phyloP scores from a whole-genome alignment of 2,113 vertebrate species.

The Anseranas semipalmata region DNA sequence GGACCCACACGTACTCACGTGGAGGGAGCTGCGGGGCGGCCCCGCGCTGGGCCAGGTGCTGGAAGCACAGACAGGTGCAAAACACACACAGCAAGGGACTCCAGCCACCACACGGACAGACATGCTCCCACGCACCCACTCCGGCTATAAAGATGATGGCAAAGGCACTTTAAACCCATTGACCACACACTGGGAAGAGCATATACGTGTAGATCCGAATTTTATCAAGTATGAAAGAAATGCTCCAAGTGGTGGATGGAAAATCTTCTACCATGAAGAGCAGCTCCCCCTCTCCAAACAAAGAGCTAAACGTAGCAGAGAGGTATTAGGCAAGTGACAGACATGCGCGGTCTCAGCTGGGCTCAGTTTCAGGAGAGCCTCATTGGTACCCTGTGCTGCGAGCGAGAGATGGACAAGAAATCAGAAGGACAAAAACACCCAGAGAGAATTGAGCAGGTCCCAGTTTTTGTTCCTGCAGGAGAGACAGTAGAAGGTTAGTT shows the following conservation, averaged over 20 bases:
- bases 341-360: slow-evolving; percentile 33
- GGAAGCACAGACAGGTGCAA: neutral
- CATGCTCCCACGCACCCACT: neutral
- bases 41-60: neutral
- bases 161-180: slow-evolving; percentile 54
- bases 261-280: slow-evolving; percentile 61
- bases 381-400: neutral
- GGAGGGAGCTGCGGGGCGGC: neutral
- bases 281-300: slow-evolving; percentile 50
- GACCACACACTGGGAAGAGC: slow-evolving; percentile 6
- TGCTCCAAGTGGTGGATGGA: slow-evolving; percentile 35
- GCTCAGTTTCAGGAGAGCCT: slow-evolving; percentile 33
- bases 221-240: slow-evolving; percentile 36
- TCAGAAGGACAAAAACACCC: slow-evolving; percentile 53
- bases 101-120: neutral
- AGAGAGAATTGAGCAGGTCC: slow-evolving; percentile 51
- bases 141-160: slow-evolving; percentile 6
- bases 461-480: slow-evolving; percentile 71
- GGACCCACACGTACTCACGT: neutral
- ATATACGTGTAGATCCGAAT: neutral
- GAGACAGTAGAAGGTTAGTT: slow-evolving; percentile 75
- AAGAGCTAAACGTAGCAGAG: slow-evolving; percentile 59
- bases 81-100: neutral
- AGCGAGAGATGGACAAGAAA: slow-evolving; percentile 58
- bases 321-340: slow-evolving; percentile 62